phyloP scores from a whole-genome alignment of 2,888 invertebrate genomes.

The Criorhina ranunculi region DNA sequence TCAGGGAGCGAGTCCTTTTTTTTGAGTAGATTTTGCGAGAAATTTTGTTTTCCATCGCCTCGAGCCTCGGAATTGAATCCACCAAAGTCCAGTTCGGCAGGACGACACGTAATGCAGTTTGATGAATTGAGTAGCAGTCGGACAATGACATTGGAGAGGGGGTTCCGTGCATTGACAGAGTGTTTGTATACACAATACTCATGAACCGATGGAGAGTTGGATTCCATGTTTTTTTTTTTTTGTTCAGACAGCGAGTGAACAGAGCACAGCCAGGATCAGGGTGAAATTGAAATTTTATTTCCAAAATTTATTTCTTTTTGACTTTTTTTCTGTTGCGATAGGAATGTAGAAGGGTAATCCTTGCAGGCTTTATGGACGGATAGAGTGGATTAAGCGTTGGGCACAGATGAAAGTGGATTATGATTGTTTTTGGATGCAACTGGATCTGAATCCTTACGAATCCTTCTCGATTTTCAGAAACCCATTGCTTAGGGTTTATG shows the following conservation, averaged over 20 bases:
- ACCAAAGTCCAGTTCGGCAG: conserved; percentile 51
- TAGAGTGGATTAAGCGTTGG: not conserved
- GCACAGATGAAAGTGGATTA: not conserved
- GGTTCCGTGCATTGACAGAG: conserved; percentile 37
- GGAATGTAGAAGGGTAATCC: not conserved
- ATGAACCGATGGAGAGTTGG: conserved; percentile 22
- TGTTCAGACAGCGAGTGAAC: conserved; percentile 12
- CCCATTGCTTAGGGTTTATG: too few species aligned
- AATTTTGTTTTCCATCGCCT: not conserved
- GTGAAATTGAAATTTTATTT: conserved; percentile 41
- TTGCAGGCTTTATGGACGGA: not conserved
- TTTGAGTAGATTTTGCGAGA: not conserved
- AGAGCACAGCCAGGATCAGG: too few species aligned
- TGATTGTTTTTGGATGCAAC: not conserved
- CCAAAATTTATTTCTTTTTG: not conserved
- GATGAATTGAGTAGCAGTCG: conserved; percentile 63
- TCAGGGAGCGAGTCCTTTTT: conserved; percentile 9
- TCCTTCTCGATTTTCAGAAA: too few species aligned
- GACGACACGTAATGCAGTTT: conserved; percentile 51
- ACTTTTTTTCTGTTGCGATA: not conserved
- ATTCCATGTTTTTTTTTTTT: too few species aligned
- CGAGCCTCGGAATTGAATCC: conserved; percentile 47
- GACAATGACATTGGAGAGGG: conserved; percentile 11
- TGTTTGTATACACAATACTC: conserved; percentile 54
- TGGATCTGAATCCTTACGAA: too few species aligned